Percentiles rank a stretch among this genome's conserved stretches.
These are phyloP conservation scores for Gandaritis pyraliata DNA, from an alignment of 2,888 invertebrate species.

Conservation along the genomic window DNA sequence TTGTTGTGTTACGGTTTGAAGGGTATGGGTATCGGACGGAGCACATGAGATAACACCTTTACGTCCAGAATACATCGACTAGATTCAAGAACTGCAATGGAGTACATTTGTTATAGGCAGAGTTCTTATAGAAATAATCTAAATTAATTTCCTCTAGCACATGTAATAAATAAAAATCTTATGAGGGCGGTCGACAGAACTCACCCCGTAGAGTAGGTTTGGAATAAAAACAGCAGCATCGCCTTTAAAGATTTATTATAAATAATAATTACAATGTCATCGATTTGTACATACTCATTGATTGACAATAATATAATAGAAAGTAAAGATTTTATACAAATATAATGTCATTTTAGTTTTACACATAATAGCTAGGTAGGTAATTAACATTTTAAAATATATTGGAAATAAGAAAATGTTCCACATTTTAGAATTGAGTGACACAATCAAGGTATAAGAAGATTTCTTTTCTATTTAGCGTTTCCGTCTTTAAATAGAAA, in stretches of 20 bases:
- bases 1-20: too few species aligned
- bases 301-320: conserved; percentile 75
- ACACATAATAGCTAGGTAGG: conserved; percentile 63
- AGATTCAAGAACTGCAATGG: too few species aligned
- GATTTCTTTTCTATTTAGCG: conserved; percentile 23
- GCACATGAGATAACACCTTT: too few species aligned
- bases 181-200: too few species aligned
- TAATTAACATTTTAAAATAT: conserved; percentile 59
- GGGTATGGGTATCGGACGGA: too few species aligned
- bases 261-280: conserved; percentile 75
- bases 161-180: too few species aligned
- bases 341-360: conserved; percentile 79
- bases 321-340: conserved; percentile 81
- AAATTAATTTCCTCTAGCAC: too few species aligned
- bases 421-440: conserved; percentile 46
- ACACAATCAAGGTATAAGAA: conserved; percentile 25
- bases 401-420: conserved; percentile 66
- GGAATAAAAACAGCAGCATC: conserved; percentile 45
- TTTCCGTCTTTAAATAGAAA: conserved; percentile 29
- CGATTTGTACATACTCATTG: conserved; percentile 80
- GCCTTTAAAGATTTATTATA: conserved; percentile 80
- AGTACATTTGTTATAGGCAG: too few species aligned
- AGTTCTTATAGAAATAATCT: too few species aligned
- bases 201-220: background rate
- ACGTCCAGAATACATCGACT: too few species aligned